These are phyloP conservation scores for Pitangus sulphuratus DNA, from an alignment of 2,797 vertebrate species.

Conservation along the genomic window DNA sequence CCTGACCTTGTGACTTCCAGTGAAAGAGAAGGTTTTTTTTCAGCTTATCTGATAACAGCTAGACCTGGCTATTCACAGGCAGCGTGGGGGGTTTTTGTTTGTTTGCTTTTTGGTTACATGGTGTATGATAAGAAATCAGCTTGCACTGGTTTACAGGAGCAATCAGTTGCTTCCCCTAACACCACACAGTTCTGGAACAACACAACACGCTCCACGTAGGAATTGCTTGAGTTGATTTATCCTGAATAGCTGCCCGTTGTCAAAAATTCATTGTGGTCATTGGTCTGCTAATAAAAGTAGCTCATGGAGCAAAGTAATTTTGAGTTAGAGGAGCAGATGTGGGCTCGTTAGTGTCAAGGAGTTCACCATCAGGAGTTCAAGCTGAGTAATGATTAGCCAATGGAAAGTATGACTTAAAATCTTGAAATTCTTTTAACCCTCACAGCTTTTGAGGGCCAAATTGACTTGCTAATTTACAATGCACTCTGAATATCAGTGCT, in stretches of 20 bases:
- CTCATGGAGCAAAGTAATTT: slow-evolving; percentile 41
- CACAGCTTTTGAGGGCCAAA: neutral
- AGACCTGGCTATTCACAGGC: neutral
- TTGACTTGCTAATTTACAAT: neutral
- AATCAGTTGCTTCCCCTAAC: slow-evolving; percentile 5
- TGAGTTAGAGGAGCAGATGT: slow-evolving; percentile 30
- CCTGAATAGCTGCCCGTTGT: neutral
- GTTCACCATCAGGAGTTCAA: slow-evolving; percentile 45
- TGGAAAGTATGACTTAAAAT: slow-evolving; percentile 3
- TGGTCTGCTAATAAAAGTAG: slow-evolving; percentile 41
- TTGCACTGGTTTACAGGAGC: neutral
- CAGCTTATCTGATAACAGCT: neutral
- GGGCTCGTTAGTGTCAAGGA: slow-evolving; percentile 56
- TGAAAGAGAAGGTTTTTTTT: neutral
- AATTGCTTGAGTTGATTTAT: slow-evolving; percentile 33
- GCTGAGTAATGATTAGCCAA: slow-evolving; percentile 25
- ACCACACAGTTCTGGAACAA: neutral
- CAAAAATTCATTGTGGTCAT: slow-evolving; percentile 51
- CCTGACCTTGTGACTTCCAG: neutral
- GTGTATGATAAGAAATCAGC: neutral
- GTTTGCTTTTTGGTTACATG: neutral
- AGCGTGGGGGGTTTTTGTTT: fast-evolving
- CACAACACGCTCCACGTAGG: neutral
- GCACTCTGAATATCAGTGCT: neutral
- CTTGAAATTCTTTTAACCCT: neutral